These are phyloP conservation scores for Ianthella basta DNA, from an alignment of 37 sponge, comb jelly and placozoan species.

Conservation along the genomic window DNA sequence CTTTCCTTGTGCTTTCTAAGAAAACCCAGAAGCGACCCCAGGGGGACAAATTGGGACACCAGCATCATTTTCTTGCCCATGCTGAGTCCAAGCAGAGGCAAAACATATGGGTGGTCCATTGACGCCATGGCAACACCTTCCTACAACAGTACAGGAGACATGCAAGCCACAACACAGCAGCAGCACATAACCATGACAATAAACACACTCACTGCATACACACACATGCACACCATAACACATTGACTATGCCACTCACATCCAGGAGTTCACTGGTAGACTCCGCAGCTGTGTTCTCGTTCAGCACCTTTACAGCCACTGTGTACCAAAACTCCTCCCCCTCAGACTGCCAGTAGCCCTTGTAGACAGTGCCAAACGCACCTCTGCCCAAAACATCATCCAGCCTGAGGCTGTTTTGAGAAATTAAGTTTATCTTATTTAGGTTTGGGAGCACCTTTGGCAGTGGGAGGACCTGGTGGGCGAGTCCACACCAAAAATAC, in stretches of 20 bases:
- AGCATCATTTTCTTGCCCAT: slow-evolving; percentile 90
- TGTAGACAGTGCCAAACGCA: slow-evolving; percentile 95
- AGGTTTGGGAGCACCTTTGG: slow-evolving; percentile 71
- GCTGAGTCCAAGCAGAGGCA: slow-evolving; percentile 78
- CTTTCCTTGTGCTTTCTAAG: slow-evolving; percentile 75
- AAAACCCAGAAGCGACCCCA: slow-evolving; percentile 86
- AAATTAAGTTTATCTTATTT: slow-evolving; percentile 49
- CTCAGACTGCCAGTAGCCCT: slow-evolving; percentile 84
- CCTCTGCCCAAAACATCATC: slow-evolving; percentile 79
- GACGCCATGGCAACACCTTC: slow-evolving; percentile 91
- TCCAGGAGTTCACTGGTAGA: slow-evolving; percentile 78
- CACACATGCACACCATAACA: background rate
- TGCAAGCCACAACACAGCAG: background rate
- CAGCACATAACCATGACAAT: too few species aligned
- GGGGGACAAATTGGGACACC: slow-evolving; percentile 86
- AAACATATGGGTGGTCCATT: slow-evolving; percentile 86
- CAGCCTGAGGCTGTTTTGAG: slow-evolving; percentile 64
- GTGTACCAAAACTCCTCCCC: slow-evolving; percentile 45
- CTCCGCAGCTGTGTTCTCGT: slow-evolving; percentile 58
- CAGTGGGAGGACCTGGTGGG: slow-evolving; percentile 61
- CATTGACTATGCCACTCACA: slow-evolving; percentile 20
- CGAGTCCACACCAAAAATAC: too few species aligned
- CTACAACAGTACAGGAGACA: slow-evolving; percentile 18
- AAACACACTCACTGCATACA: slow-evolving; percentile 21
- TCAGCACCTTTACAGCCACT: slow-evolving; percentile 91